Conservation (phyloP, 2,113 vertebrate species). For the Capra hircus region DNA sequence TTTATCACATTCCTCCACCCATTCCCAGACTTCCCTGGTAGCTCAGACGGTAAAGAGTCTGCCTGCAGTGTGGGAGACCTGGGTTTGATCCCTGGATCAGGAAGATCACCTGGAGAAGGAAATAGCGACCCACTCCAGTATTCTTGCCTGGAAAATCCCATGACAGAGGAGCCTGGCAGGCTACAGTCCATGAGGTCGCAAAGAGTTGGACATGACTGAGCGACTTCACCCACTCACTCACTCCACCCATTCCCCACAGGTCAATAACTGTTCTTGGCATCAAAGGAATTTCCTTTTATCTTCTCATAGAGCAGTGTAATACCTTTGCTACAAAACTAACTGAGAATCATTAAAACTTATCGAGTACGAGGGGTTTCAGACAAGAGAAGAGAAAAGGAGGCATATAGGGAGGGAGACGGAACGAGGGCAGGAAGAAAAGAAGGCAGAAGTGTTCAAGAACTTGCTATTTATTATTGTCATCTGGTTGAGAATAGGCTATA, state of each 20-base stretch:
- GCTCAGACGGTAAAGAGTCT: too few relatives aligned
- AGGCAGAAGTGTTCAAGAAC: background rate
- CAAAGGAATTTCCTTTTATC: background rate
- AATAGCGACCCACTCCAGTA: too few relatives aligned
- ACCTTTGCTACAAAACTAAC: background rate
- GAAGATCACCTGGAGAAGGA: too few relatives aligned
- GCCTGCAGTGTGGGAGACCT: too few relatives aligned
- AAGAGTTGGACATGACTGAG: too few relatives aligned
- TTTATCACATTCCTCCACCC: background rate
- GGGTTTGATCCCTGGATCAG: too few relatives aligned
- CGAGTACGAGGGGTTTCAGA: background rate
- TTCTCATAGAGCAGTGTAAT: background rate
- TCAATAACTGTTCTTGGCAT: background rate
- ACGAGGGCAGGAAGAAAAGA: background rate
- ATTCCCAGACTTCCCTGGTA: too few relatives aligned
- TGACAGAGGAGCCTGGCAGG: too few relatives aligned
- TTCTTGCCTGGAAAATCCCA: too few relatives aligned
- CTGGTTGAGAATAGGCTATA: background rate
- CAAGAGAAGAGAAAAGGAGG: background rate
- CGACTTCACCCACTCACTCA: too few relatives aligned
- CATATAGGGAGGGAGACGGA: background rate
- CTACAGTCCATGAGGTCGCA: too few relatives aligned
- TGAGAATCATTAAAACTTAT: background rate
- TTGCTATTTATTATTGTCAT: background rate
- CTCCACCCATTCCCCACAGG: background rate